phyloP scores from a whole-genome alignment of 2,888 invertebrate species.

The Leptothorax acervorum region DNA sequence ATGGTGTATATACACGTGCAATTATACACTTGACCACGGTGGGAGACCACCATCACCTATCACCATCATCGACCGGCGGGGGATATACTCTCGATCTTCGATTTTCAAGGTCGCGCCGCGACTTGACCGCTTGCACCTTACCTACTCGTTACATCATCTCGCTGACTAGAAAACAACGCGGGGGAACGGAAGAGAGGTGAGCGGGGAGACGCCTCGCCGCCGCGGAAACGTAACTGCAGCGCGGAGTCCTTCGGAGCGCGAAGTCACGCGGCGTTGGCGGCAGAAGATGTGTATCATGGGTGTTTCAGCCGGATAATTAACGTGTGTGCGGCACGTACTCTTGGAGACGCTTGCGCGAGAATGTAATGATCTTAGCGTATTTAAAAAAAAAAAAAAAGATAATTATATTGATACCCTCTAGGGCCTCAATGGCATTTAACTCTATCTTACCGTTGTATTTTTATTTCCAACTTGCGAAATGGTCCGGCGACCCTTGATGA shows the following conservation, averaged over 20 bases:
- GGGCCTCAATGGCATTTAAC: background rate
- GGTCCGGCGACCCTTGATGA: too few species aligned
- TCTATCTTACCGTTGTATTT: background rate
- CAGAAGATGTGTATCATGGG: conserved; percentile 1
- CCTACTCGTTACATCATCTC: conserved; percentile 36
- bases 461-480: background rate
- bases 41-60: conserved; percentile 61
- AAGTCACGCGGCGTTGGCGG: conserved; percentile 17
- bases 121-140: conserved; percentile 54
- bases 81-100: conserved; percentile 75
- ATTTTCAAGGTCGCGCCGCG: conserved; percentile 75
- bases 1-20: conserved; percentile 32
- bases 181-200: background rate
- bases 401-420: background rate
- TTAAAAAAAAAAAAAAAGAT: background rate
- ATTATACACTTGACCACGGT: conserved; percentile 43
- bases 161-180: conserved; percentile 3
- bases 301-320: conserved; percentile 3
- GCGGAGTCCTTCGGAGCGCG: conserved; percentile 19
- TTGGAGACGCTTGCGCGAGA: background rate
- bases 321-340: background rate
- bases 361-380: background rate
- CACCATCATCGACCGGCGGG: background rate
- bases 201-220: background rate
- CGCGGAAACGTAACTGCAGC: conserved; percentile 7